A percentile compares a stretch with the other conserved stretches of the same genome.
phyloP scores from a whole-genome alignment of 2,797 vertebrate species.

The Fringilla coelebs region DNA sequence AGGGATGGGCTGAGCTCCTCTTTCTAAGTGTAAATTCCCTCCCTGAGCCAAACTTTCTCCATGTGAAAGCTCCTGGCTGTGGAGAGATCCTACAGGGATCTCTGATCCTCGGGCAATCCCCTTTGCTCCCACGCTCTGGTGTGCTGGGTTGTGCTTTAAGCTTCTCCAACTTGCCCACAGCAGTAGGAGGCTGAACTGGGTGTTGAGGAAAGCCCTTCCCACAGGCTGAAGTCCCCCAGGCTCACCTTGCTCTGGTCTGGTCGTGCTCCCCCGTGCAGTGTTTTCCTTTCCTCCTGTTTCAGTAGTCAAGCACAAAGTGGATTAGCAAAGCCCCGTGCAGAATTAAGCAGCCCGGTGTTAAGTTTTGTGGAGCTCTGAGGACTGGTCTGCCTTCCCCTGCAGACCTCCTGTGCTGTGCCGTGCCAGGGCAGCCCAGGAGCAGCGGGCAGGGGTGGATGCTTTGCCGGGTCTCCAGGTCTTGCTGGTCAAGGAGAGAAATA shows the following conservation, averaged over 20 bases:
- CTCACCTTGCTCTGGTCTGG: slow-evolving; percentile 1
- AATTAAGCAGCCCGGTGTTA: not conserved
- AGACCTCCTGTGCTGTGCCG: not conserved
- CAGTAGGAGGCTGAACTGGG: not conserved
- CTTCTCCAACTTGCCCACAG: not conserved
- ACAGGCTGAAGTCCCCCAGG: not conserved
- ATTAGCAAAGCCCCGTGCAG: slow-evolving; percentile 22
- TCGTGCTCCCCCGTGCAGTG: not conserved
- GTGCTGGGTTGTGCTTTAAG: not conserved
- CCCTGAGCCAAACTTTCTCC: slow-evolving; percentile 10
- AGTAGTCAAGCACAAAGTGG: slow-evolving; percentile 8
- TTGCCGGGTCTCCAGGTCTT: accelerated
- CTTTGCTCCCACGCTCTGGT: slow-evolving; percentile 17
- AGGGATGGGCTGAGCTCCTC: not conserved
- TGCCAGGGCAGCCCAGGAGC: not conserved
- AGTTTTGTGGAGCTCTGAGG: not conserved
- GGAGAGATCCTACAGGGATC: slow-evolving; percentile 18
- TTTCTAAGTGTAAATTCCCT: not conserved
- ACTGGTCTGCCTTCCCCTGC: not conserved
- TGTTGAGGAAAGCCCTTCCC: not conserved
- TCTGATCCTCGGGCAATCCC: slow-evolving; percentile 38
- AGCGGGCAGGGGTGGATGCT: not conserved
- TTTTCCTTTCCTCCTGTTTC: not conserved
- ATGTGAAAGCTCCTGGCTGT: not conserved
- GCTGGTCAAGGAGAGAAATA: not conserved